Conservation (phyloP, 1,140 invertebrate genomes). For the Drosophila mauritiana region DNA sequence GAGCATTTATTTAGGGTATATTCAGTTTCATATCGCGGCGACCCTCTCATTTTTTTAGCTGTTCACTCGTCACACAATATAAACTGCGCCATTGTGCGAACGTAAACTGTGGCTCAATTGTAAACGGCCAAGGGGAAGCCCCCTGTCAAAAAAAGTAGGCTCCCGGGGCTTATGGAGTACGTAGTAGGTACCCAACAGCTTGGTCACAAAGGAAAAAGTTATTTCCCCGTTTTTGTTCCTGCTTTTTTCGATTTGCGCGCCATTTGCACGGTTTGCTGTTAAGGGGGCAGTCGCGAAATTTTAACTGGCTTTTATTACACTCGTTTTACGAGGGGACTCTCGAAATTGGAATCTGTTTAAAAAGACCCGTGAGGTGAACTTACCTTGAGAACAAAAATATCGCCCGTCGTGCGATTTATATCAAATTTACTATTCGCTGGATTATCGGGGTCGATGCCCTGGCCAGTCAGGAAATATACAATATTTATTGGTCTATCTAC, state of each 20-base stretch:
- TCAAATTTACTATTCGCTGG: conserved; percentile 89
- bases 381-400: conserved; percentile 88
- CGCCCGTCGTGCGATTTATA: conserved; percentile 88
- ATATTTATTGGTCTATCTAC: conserved; percentile 88
- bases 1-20: conserved; percentile 19
- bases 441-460: conserved; percentile 88
- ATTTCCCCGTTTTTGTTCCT: conserved; percentile 14
- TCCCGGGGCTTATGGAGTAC: conserved; percentile 13
- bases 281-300: conserved; percentile 18
- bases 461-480: conserved; percentile 90
- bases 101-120: conserved; percentile 72
- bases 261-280: conserved; percentile 23
- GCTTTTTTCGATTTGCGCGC: conserved; percentile 6
- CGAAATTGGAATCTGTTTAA: conserved; percentile 43
- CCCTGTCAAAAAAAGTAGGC: conserved; percentile 8
- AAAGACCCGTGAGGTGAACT: conserved; percentile 28
- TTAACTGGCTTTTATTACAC: conserved; percentile 67
- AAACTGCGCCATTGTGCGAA: conserved; percentile 63
- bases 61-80: conserved; percentile 58
- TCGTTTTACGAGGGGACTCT: conserved; percentile 19
- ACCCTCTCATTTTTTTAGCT: conserved; percentile 27
- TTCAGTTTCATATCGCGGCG: neutral
- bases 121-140: conserved; percentile 45
- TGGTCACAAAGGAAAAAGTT: conserved; percentile 34
- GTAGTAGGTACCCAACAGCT: neutral